Evolutionary conservation across 2,797 vertebrate species (phyloP), one percentile per base, ranked within the genome.

Genomic region (Chrosomus eos): DNA sequence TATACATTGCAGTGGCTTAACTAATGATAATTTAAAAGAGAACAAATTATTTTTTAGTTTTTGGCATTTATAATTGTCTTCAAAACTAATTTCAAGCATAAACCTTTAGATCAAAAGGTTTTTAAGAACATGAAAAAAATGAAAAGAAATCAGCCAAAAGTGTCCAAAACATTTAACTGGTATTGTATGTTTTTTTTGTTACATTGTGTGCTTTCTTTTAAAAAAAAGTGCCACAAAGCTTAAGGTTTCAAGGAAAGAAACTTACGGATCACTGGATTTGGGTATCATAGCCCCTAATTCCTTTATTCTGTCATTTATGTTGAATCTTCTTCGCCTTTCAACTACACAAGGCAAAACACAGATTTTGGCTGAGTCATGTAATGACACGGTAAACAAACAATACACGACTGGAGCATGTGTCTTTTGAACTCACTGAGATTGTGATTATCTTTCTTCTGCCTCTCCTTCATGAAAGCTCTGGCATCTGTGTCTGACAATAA

Each of bases 361-460:
- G n/a, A 36, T 82, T 77, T 2, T 48, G 7, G 23, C n/a, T 10
- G 38, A 18, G 28, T 26, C 10, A 3, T 74, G 23, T 21, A 71
- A 82, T 10, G 5, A 72, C 45, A 40, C 16, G 5, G 13, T 11
- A 67, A 16, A 51, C 62, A 43, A 10, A 84, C 38, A 88, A 62
- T 8, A 88, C 21, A 5, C 19, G 23, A 40, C 77, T 38, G 71
- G 10, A 66, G 60, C 23, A 16, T 45, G 11, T 9, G 16, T 21
- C 8, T 1, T 64, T 43, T 36, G 43, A 85, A 89, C 96, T 96
- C 92, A 98, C 97, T 98, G 85, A 97, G 94, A 92, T 98, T 98
- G 87, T 97, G 97, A 93, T 97, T 98, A 93, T 98, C 96, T 88
- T 98, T 98, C 91, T 98, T 98, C 90, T 98, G 97, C 26, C 97